Evolutionary conservation across 2,888 invertebrate species (phyloP), one percentile per base, ranked within the genome.

Genomic region (Emmelina monodactyla): DNA sequence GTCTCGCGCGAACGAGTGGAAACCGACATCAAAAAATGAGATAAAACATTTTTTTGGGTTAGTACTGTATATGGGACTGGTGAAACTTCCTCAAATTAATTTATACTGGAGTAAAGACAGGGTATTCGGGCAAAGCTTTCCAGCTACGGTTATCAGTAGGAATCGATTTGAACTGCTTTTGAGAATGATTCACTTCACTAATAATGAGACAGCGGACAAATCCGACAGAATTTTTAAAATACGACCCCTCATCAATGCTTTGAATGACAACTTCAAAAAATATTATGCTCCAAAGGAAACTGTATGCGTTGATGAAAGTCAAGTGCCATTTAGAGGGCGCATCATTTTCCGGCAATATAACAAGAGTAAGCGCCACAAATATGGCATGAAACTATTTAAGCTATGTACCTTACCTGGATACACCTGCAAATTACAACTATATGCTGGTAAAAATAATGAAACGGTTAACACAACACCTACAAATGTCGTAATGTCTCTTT

Each of bases 371-470:
- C n/a, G 39, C 1, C 41, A 42, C 16, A 29, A 29, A 9, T 29
- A 29, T 12, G 29, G 29, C 29, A 29, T 29, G 29, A 29, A 29
- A 14, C 29, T 40, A 2, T 46, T 44, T 30, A 45, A 55, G 44
- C 28, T 46, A 4, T 47, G 44, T 28, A 45, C 46, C 1, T 3
- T 39, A 19, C 42, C 46, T 1, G 52, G 49, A 2, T 53, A 58
- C 37, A 58, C 55, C 10, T 49, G 34, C 31, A 52, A 50, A 38
- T 29, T 56, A 9, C 9, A 43, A 36, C 16, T 54, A 10, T 55
- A 55, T 37, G 41, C 44, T 13, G 55, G 54, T 1, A 59, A 54
- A 50, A 44, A 49, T 22, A 29, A 45, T 33, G 53, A 54, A 29
- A 3, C n/a, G 4, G 33, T 43, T 1, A 50, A 51, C 35, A 51